phyloP scores from a whole-genome alignment of 2,797 vertebrate species.

The Pangasius djambal region DNA sequence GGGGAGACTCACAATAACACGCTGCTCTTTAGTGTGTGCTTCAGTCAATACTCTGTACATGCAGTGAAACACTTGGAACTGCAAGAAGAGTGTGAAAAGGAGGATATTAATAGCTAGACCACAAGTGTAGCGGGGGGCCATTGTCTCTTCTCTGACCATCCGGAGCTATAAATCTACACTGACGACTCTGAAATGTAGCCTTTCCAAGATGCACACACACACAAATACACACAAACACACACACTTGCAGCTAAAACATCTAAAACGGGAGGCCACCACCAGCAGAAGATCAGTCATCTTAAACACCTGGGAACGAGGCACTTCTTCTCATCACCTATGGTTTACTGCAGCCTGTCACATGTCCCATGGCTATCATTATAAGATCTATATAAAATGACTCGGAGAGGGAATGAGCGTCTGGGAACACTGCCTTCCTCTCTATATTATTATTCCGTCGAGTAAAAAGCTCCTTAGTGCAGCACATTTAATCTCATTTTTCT shows the following conservation, averaged over 20 bases:
- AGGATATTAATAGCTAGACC: slow-evolving; percentile 46
- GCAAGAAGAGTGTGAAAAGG: slow-evolving; percentile 11
- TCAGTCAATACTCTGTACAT: slow-evolving; percentile 24
- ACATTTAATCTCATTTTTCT: slow-evolving; percentile 3
- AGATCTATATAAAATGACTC: slow-evolving; percentile 13
- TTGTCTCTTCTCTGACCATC: slow-evolving; percentile 21
- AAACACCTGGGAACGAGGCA: slow-evolving; percentile 39
- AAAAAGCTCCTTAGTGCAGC: neutral
- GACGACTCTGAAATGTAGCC: slow-evolving; percentile 16
- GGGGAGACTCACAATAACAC: slow-evolving; percentile 10
- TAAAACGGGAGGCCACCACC: neutral
- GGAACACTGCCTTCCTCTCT: neutral
- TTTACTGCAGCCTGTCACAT: slow-evolving; percentile 30
- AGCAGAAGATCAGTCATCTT: slow-evolving; percentile 37
- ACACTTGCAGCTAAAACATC: slow-evolving; percentile 28
- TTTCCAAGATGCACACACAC: neutral
- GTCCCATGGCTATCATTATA: slow-evolving; percentile 24
- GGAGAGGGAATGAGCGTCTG: neutral
- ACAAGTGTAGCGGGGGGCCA: neutral
- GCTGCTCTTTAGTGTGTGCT: slow-evolving; percentile 19
- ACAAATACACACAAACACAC: slow-evolving; percentile 1
- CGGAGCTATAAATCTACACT: slow-evolving; percentile 32
- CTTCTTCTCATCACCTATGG: slow-evolving; percentile 34
- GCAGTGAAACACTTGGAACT: slow-evolving; percentile 10
- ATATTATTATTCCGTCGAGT: neutral